Conservation (phyloP, 1,140 invertebrate genomes). For the Leptinotarsa undecemlineata region DNA sequence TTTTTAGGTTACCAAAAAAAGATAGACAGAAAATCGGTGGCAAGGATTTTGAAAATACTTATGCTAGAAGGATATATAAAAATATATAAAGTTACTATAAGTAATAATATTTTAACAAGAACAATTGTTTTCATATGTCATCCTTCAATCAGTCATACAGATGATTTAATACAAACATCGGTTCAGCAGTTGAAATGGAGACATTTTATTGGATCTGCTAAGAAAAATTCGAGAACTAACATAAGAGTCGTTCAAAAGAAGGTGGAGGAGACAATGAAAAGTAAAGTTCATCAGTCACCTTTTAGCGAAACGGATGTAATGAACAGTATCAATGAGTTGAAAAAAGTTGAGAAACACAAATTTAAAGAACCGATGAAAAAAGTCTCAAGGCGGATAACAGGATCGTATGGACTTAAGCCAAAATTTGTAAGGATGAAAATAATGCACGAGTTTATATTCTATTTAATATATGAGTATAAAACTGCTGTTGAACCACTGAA, state of each 20-base stretch:
- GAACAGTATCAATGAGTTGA: conserved; percentile 39
- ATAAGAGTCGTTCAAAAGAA: conserved; percentile 9
- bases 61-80: conserved; percentile 64
- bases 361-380: background rate
- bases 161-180: conserved; percentile 61
- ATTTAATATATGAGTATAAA: conserved; percentile 61
- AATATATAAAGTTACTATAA: conserved; percentile 62
- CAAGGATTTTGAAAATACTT: conserved; percentile 62
- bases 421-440: conserved; percentile 71
- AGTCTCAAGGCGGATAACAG: conserved; percentile 23
- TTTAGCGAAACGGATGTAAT: conserved; percentile 37
- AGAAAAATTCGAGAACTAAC: conserved; percentile 5
- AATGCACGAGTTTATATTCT: conserved; percentile 72
- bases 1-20: conserved; percentile 57
- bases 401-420: conserved; percentile 54
- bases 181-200: conserved; percentile 62
- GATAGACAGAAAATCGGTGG: conserved; percentile 67
- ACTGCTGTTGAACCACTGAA: conserved; percentile 48
- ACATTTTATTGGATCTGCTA: conserved; percentile 53
- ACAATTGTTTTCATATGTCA: conserved; percentile 63
- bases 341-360: conserved; percentile 28
- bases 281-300: conserved; percentile 20
- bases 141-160: conserved; percentile 58
- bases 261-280: conserved; percentile 7
- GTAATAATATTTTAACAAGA: conserved; percentile 57